Percentiles rank a stretch among this genome's conserved stretches.
These are phyloP conservation scores for Phodopus roborovskii DNA, from an alignment of 2,113 vertebrate species.

Conservation along the genomic window DNA sequence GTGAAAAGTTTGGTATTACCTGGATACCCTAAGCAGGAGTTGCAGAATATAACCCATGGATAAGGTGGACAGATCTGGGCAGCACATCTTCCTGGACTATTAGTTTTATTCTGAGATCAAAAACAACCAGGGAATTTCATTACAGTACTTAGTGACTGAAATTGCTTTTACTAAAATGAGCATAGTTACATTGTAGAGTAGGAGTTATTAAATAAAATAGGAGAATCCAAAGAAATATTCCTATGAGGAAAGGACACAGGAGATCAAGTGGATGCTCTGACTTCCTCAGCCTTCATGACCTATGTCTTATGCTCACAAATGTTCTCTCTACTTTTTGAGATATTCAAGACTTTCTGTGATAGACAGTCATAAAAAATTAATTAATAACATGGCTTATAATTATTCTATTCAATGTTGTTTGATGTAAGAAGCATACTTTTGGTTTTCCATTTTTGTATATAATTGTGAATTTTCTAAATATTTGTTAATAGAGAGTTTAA, in stretches of 20 bases:
- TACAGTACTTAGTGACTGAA: slow-evolving; percentile 27
- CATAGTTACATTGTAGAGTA: not conserved
- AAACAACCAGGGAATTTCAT: slow-evolving; percentile 5
- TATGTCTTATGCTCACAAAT: not conserved
- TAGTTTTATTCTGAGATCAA: slow-evolving; percentile 2
- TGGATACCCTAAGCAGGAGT: too few relatives aligned
- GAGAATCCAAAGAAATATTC: slow-evolving; percentile 33
- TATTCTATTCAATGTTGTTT: not conserved
- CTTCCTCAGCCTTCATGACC: not conserved
- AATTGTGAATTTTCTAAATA: slow-evolving; percentile 62
- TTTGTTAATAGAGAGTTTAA: slow-evolving; percentile 53
- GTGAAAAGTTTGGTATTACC: not conserved
- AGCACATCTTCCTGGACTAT: not conserved
- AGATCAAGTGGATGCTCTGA: not conserved
- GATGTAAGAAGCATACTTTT: slow-evolving; percentile 28
- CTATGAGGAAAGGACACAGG: not conserved
- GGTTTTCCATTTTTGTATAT: slow-evolving; percentile 47
- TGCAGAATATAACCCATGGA: too few relatives aligned
- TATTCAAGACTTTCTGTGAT: not conserved
- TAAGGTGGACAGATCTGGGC: not conserved
- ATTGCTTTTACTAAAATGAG: slow-evolving; percentile 31
- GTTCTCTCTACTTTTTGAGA: slow-evolving; percentile 13
- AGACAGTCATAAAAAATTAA: slow-evolving; percentile 11
- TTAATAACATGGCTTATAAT: slow-evolving; percentile 22
- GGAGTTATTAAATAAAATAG: slow-evolving; percentile 25